Conservation (phyloP, 2,113 vertebrate genomes). For the Scomber colias region DNA sequence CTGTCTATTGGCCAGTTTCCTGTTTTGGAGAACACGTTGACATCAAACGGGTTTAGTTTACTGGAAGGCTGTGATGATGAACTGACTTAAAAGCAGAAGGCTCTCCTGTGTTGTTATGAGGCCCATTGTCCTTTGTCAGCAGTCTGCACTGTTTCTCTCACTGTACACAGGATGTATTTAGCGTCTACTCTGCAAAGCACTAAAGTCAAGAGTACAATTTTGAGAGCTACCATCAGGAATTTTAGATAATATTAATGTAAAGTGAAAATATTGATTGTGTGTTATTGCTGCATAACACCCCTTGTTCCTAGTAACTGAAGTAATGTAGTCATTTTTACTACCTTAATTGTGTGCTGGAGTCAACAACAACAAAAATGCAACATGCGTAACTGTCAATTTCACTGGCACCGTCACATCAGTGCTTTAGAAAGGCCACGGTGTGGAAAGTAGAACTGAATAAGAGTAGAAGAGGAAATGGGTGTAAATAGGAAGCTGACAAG, state of each 20-base stretch:
- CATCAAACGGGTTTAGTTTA: conserved; percentile 69
- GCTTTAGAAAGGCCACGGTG: conserved; percentile 28
- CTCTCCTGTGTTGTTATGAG: conserved; percentile 56
- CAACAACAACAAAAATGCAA: background rate
- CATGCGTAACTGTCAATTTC: conserved; percentile 51
- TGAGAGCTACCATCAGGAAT: background rate
- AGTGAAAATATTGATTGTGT: background rate
- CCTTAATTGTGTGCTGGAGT: background rate
- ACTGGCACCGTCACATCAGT: conserved; percentile 49
- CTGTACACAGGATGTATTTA: conserved; percentile 59
- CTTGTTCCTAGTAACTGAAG: background rate
- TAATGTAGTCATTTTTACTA: background rate
- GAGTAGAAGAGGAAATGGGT: conserved; percentile 72
- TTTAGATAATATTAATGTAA: background rate
- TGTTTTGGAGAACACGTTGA: conserved; percentile 72
- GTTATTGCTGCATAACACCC: background rate
- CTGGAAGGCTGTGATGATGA: conserved; percentile 60
- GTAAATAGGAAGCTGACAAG: conserved; percentile 77
- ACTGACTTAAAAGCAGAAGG: conserved; percentile 71
- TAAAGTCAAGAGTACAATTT: conserved; percentile 22
- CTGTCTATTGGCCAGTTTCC: conserved; percentile 70
- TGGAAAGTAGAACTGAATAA: conserved; percentile 68
- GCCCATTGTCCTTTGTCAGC: conserved; percentile 67
- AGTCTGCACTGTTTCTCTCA: conserved; percentile 26
- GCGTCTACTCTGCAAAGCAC: conserved; percentile 19